phyloP scores from a whole-genome alignment of 2,797 vertebrate genomes.

The Psittacula derbiana region DNA sequence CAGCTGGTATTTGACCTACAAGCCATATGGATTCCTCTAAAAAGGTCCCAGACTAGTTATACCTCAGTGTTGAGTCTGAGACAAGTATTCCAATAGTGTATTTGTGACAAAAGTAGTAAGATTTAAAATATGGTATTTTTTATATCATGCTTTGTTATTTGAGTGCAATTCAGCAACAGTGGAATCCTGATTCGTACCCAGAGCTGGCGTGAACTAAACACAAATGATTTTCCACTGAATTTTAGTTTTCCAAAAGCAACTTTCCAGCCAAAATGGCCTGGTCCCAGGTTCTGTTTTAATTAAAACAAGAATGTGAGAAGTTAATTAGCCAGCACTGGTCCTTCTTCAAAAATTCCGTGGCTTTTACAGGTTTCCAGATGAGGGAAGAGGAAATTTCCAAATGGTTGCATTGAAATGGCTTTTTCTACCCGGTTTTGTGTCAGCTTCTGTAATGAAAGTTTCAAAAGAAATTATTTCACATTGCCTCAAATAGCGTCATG shows the following conservation, averaged over 20 bases:
- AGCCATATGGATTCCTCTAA: neutral
- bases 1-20: rapidly evolving
- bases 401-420: neutral
- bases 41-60: neutral
- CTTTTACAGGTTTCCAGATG: neutral
- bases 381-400: neutral
- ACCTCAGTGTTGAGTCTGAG: neutral
- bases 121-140: neutral
- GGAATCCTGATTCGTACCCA: neutral
- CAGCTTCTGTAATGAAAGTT: neutral
- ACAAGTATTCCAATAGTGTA: neutral
- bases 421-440: neutral
- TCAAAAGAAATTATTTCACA: neutral
- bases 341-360: neutral
- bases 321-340: neutral
- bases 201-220: neutral
- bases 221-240: neutral
- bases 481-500: neutral
- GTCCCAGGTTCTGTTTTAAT: neutral
- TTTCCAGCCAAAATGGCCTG: neutral
- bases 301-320: neutral
- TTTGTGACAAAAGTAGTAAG: neutral
- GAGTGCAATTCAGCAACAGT: neutral
- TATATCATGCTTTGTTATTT: neutral
- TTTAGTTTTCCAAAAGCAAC: neutral